Evolutionary conservation across 2,797 vertebrate genomes (phyloP), one percentile per base, ranked within the genome.

Genomic region (Scomberomorus guttatus): DNA sequence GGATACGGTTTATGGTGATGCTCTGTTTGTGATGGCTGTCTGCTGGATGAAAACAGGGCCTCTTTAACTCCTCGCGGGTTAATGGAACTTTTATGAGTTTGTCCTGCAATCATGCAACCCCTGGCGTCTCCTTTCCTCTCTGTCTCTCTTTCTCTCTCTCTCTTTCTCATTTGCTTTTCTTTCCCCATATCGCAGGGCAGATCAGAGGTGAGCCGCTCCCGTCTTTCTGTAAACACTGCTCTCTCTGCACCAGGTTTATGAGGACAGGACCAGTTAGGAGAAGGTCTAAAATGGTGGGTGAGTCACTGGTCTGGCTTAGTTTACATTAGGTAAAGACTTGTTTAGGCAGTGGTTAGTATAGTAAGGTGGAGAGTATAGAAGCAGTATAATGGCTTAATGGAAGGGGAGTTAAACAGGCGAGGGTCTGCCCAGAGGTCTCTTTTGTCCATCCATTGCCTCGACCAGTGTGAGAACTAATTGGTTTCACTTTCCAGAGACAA

Each of bases 21-120:
- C 96, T 98, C 96, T 98, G 98, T 99, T 98, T 98, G 97, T 96
- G 97, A 97, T 95, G 96, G 96, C 97, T 98, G 98, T 97, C 97
- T 97, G 96, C 96, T 97, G 96, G 96, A 97, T 97, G 96, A 97
- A 97, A 98, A 98, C 97, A 98, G 96, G 95, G 93, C 94, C 95
- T 90, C 96, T 98, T 93, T 98, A 98, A 98, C 97, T 97, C 96
- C 95, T 95, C 95, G 94, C 87, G 96, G 96, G 97, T 98, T 99
- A 96, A 96, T 95, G 95, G 95, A 96, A 95, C 92, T 96, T 96
- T 96, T 96, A 96, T 93, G 93, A 97, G 98, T 97, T 97, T 97
- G 97, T 96, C 96, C 96, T 98, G 96, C 97, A 98, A 98, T 97
- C 97, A 96, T 95, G 93, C 95, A 93, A 93, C 96, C 95, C 91